Conservation (phyloP, 2,113 vertebrate genomes). For the Cyprinodon variegatus region DNA sequence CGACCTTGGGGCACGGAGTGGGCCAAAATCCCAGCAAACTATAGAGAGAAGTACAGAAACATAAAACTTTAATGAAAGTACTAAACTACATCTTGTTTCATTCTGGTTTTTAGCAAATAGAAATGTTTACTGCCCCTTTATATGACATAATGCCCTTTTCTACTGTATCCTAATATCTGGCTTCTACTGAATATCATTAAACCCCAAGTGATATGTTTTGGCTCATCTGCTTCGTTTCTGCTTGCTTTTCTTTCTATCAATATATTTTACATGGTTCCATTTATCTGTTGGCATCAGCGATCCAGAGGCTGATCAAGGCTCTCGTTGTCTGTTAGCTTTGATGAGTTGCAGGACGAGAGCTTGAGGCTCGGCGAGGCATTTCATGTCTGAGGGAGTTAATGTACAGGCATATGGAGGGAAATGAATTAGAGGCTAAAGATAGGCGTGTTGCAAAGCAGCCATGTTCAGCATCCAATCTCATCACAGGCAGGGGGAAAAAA, state of each 20-base stretch:
- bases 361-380: slow-evolving; percentile 31
- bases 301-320: neutral
- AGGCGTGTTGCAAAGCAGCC: slow-evolving; percentile 29
- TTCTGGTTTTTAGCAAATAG: too few relatives aligned
- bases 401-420: slow-evolving; percentile 15
- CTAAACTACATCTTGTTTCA: too few relatives aligned
- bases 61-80: too few relatives aligned
- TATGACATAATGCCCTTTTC: too few relatives aligned
- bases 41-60: too few relatives aligned
- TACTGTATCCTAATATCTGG: neutral
- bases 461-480: slow-evolving; percentile 35
- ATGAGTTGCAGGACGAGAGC: slow-evolving; percentile 18
- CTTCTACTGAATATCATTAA: neutral
- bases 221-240: neutral
- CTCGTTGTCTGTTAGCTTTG: slow-evolving; percentile 13
- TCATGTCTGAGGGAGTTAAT: slow-evolving; percentile 50
- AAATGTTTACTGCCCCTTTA: too few relatives aligned
- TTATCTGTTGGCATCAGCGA: slow-evolving; percentile 24
- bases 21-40: too few relatives aligned
- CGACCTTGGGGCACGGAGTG: too few relatives aligned
- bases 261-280: neutral
- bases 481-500: neutral
- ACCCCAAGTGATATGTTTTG: neutral
- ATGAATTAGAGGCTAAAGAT: slow-evolving; percentile 38
- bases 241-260: neutral